Evolutionary conservation across 2,797 vertebrate species (phyloP), one percentile per base, ranked within the genome.

Genomic region (Trachurus trachurus): DNA sequence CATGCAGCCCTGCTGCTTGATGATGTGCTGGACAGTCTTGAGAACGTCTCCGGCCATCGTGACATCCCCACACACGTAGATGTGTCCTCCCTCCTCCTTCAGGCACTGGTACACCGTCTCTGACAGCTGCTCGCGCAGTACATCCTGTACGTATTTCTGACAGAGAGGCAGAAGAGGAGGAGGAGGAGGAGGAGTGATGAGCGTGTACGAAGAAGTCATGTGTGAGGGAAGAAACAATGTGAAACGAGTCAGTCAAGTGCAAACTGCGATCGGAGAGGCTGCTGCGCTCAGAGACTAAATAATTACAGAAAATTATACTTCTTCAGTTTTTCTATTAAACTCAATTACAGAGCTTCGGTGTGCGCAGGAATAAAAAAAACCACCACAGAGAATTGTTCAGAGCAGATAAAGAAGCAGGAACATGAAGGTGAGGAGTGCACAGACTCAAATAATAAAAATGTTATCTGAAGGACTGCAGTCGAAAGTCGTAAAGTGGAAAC

Each of bases 11-110:
- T 98, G 96, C 88, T 97, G 96, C 75, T 95, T 95, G 88, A 97
- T 87, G 77, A 99, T 97, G 78, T 95, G 94, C 92, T 99, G 98
- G 80, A 99, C 62, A 0, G 97, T 96, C 94, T 99, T 99, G 75
- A 99, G 96, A 58, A 99, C 98, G 0, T 99, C 98, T 1, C 98
- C 98, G 0, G 98, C 98, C 98, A 99, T 99, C 19, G 97, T 99
- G 58, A 99, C 98, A 0, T 99, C 98, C 17, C 98, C 98, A 0
- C 98, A 99, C 71, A 99, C 97, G 0, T 99, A 99, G 82, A 99
- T 95, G 94, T 99, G 98, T 61, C 98, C 98, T 12, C 96, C 96
- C 66, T 98, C 96, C 87, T 98, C 97, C 93, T 93, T 96, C 90
- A 99, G 95, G 1, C 96, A 96, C 64, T 90, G 96, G 95, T 97